These are phyloP conservation scores for Pseudotriccus pelzelni DNA, from an alignment of 2,797 vertebrate genomes.

Conservation along the genomic window DNA sequence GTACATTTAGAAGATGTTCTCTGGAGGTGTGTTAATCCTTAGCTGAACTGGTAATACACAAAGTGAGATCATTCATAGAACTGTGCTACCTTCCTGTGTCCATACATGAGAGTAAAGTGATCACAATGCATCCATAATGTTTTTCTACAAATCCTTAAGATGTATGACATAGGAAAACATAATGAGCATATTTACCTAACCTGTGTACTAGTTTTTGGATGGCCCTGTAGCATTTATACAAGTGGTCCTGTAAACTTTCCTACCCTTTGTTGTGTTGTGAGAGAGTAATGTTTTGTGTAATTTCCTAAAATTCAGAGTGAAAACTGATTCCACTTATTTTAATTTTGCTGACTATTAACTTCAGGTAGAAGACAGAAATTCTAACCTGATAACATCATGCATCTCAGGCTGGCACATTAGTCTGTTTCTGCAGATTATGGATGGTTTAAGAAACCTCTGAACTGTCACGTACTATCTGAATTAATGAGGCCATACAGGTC, in stretches of 20 bases:
- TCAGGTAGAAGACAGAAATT: slow-evolving; percentile 2
- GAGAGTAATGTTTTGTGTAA: background rate
- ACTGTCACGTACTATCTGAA: slow-evolving; percentile 74
- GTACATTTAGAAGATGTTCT: background rate
- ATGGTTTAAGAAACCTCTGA: slow-evolving; percentile 73
- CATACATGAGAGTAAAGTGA: background rate
- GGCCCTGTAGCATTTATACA: background rate
- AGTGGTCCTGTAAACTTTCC: background rate
- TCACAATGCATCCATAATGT: background rate
- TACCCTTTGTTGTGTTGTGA: background rate
- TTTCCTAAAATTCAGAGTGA: background rate
- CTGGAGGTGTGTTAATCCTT: background rate
- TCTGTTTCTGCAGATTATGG: slow-evolving; percentile 67
- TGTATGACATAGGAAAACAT: background rate
- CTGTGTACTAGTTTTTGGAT: background rate
- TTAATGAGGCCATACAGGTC: slow-evolving; percentile 74
- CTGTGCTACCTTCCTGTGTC: background rate
- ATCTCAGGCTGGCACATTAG: slow-evolving; percentile 17
- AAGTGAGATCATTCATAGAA: background rate
- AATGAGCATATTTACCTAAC: background rate
- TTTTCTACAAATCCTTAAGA: background rate
- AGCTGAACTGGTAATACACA: background rate
- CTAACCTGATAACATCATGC: slow-evolving; percentile 19
- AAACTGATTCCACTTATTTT: background rate
- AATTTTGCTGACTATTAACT: background rate